Evolutionary conservation across 2,113 vertebrate genomes (phyloP), one percentile per base, ranked within the genome.

Genomic region (Poecile atricapillus): DNA sequence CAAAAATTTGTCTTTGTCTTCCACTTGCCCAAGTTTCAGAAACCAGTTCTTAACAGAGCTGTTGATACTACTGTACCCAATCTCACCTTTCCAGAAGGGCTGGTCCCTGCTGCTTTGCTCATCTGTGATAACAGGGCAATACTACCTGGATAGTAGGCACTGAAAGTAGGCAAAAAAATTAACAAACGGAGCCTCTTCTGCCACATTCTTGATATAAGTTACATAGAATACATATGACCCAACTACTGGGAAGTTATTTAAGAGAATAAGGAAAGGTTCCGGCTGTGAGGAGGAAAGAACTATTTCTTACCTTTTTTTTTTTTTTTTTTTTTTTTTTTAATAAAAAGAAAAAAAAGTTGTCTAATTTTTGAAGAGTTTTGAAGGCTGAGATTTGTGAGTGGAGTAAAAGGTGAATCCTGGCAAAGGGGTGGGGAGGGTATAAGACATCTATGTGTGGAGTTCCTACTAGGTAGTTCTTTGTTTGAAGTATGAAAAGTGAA

Each of bases 11-110:
- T 24, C 9, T 39, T 47, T 56, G 91, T 68, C 15, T 79, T 69
- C 15, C 28, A 15, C 13, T 70, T 41, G 12, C 1, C 0, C 21
- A 74, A 53, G 23, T 58, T 74, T 24, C 44, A 85, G 71, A 50
- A 89, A 50, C 8, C 7, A 71, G 52, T 39, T 39, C 39, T 27
- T 35, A 18, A 52, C 1, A 64, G 22, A 74, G 23, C 20, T 59
- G 17, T n/a, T 0, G 1, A 18, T 19, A 58, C 4, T 62, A 69
- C 41, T 65, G 21, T 59, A 41, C 6, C 11, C 3, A n/a, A 5
- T 65, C 37, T 62, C 44, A 69, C 22, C 28, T 39, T 77, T 80
- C 22, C 37, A 37, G 62, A 35, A 55, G 23, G 60, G 22, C 33
- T 73, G 7, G 4, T 69, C 30, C 2, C 21, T 1, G 2, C 30